These are phyloP conservation scores for Chaetoderma sp. DNA, from an alignment of 2,888 invertebrate species.

Conservation along the genomic window DNA sequence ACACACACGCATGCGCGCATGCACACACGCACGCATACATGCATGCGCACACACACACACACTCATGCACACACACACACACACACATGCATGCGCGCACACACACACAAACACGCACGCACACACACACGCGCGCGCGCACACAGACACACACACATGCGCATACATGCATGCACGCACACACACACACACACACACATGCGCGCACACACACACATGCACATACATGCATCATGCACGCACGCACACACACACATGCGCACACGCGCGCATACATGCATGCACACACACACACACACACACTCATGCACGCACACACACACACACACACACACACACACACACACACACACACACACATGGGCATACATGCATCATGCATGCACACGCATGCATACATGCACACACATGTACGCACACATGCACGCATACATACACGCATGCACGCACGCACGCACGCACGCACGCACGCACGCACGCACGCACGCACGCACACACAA, in stretches of 20 bases:
- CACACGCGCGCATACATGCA: slow-evolving; percentile 1
- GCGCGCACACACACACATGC: not conserved
- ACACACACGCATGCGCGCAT: no score
- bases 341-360: slow-evolving; percentile 15
- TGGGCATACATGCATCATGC: not conserved
- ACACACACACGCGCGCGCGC: slow-evolving; percentile 10
- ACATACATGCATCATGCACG: not conserved
- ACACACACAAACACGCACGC: no score
- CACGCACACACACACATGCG: not conserved
- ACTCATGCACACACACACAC: not conserved
- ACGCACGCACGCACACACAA: no score
- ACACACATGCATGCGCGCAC: not conserved
- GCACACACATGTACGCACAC: not conserved
- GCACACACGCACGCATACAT: slow-evolving; percentile 4
- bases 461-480: not conserved
- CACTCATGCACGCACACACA: slow-evolving; percentile 7
- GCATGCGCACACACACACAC: no score
- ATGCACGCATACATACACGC: not conserved
- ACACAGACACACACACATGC: slow-evolving; percentile 6
- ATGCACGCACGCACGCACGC: not conserved
- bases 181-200: slow-evolving; percentile 7
- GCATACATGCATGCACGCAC: not conserved
- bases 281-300: slow-evolving; percentile 11
- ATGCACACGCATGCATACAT: not conserved
- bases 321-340: slow-evolving; percentile 1